Conservation (phyloP, 2,797 vertebrate species). For the Gambusia yucatana region DNA sequence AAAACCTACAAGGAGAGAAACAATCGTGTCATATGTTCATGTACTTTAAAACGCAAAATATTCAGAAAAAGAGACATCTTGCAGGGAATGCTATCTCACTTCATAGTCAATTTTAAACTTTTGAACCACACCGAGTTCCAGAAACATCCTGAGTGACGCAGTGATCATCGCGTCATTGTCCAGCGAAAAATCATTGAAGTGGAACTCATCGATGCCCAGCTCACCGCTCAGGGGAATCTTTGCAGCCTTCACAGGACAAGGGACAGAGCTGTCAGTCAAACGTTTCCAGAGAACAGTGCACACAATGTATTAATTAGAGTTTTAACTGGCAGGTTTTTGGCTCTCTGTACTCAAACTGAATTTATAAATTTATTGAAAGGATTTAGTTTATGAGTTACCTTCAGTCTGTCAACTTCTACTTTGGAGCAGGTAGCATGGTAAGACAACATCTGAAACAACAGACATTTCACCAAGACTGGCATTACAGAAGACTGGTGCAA, state of each 20-base stretch:
- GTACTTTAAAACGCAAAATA: not conserved
- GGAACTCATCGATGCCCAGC: slow-evolving; percentile 83
- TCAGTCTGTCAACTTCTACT: slow-evolving; percentile 85
- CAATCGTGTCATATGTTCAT: not conserved
- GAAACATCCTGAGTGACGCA: slow-evolving; percentile 84
- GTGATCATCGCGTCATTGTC: slow-evolving; percentile 87
- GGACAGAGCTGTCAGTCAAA: slow-evolving; percentile 51
- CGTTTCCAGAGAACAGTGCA: not conserved
- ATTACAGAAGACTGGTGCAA: not conserved
- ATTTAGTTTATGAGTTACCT: slow-evolving; percentile 66
- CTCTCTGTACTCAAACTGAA: not conserved
- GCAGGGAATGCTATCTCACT: slow-evolving; percentile 59
- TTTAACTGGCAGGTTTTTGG: slow-evolving; percentile 11
- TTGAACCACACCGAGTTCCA: slow-evolving; percentile 83
- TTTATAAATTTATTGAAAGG: not conserved
- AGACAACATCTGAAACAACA: slow-evolving; percentile 80
- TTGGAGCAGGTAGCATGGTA: slow-evolving; percentile 87
- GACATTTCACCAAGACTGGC: not conserved
- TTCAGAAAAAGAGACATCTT: not conserved
- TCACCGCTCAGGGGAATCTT: slow-evolving; percentile 84
- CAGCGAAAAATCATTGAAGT: slow-evolving; percentile 86
- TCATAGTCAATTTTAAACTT: slow-evolving; percentile 88
- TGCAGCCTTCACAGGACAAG: slow-evolving; percentile 76
- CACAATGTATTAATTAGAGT: not conserved
- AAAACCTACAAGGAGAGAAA: slow-evolving; percentile 71